These are phyloP conservation scores for Drosophila anomalata DNA, from an alignment of 2,888 invertebrate genomes.

Conservation along the genomic window DNA sequence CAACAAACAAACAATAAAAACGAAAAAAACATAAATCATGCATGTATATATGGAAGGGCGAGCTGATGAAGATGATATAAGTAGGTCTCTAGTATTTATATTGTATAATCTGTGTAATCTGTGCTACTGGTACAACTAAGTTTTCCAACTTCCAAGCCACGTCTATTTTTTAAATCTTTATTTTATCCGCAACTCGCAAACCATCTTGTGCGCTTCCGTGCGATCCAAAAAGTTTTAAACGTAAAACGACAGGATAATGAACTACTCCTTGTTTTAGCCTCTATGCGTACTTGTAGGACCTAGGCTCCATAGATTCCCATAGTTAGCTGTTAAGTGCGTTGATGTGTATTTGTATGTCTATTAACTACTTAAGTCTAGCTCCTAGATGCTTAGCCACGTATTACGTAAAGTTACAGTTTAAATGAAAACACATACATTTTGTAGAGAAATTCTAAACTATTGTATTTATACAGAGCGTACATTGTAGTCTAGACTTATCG, in stretches of 20 bases:
- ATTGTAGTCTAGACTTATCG: conserved; percentile 50
- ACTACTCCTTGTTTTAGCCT: conserved; percentile 23
- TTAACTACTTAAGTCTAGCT: conserved; percentile 67
- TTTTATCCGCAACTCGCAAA: conserved; percentile 7
- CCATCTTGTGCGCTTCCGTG: conserved; percentile 60
- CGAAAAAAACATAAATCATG: conserved; percentile 14
- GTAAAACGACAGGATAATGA: conserved; percentile 30
- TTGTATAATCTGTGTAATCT: conserved; percentile 54
- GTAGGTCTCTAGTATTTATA: conserved; percentile 42
- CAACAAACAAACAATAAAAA: conserved; percentile 12
- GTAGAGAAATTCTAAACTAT: conserved; percentile 69
- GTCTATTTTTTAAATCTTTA: background rate
- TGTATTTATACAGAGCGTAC: conserved; percentile 61
- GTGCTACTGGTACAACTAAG: conserved; percentile 65
- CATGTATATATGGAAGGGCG: conserved; percentile 37
- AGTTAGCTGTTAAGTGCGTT: conserved; percentile 42
- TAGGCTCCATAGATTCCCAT: conserved; percentile 29
- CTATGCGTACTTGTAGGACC: conserved; percentile 47
- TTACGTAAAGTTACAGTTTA: conserved; percentile 31
- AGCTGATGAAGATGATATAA: conserved; percentile 44
- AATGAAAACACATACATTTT: conserved; percentile 34
- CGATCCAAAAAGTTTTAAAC: conserved; percentile 67
- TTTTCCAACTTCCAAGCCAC: conserved; percentile 25
- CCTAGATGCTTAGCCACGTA: conserved; percentile 69
- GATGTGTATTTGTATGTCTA: conserved; percentile 70